A percentile compares a stretch with the other conserved stretches of the same genome.
Evolutionary conservation across 1,140 invertebrate species (phyloP).

Genomic region (Hesperophylax magnus): DNA sequence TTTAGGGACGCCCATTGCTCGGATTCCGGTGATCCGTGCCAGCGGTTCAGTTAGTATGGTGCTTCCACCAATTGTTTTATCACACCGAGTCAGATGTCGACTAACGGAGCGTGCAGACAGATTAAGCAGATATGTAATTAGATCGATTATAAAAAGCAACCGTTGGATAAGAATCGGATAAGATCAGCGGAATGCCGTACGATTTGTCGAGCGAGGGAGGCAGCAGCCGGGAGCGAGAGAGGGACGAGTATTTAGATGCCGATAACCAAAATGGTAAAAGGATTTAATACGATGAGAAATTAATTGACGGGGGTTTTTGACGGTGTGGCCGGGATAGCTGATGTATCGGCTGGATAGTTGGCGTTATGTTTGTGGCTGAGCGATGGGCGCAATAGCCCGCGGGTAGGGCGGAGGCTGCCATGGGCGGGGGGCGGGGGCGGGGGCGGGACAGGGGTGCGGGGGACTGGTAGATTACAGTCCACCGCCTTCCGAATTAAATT

Average conservation of each 20-base stretch:
- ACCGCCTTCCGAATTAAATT: constrained; percentile 58
- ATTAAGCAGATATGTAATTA: constrained; percentile 50
- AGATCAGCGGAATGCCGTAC: constrained; percentile 51
- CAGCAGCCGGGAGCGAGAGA: neutral
- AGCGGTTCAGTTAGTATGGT: neutral
- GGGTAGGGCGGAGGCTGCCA: constrained; percentile 33
- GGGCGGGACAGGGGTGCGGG: constrained; percentile 26
- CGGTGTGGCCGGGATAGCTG: neutral
- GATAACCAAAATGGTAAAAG: too few species aligned
- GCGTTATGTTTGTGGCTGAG: constrained; percentile 17
- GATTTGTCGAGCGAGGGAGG: constrained; percentile 30
- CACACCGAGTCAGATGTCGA: constrained; percentile 35
- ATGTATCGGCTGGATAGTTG: neutral
- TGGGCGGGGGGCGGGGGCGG: neutral
- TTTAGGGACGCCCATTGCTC: neutral
- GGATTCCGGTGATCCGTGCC: neutral
- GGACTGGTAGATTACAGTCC: constrained; percentile 54
- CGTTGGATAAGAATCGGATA: constrained; percentile 52
- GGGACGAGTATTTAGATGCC: neutral
- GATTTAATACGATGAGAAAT: too few species aligned
- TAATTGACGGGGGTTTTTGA: neutral
- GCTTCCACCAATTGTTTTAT: constrained; percentile 26
- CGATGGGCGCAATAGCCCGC: constrained; percentile 19
- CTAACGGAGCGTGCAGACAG: constrained; percentile 42
- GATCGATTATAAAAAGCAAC: constrained; percentile 55